Conservation (phyloP, 1,140 invertebrate genomes). For the Eueides isabella region DNA sequence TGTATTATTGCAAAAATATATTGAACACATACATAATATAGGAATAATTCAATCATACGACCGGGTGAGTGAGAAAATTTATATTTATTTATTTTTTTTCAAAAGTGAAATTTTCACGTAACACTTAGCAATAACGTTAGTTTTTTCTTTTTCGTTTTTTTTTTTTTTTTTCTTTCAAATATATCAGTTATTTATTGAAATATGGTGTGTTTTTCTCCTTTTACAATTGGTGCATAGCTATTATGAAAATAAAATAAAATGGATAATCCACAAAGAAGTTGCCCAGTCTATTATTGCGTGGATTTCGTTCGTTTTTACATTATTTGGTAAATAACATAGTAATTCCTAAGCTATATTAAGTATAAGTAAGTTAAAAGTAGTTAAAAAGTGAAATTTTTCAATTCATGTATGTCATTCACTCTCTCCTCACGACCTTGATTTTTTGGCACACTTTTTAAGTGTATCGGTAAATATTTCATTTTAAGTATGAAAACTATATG, state of each 20-base stretch:
- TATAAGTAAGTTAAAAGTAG: not conserved
- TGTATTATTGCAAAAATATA: conserved; percentile 13
- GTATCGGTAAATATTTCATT: conserved; percentile 7
- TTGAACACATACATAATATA: conserved; percentile 14
- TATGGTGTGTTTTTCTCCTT: not conserved
- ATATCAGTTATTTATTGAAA: not conserved
- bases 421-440: conserved; percentile 48
- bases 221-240: not conserved
- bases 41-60: conserved; percentile 34
- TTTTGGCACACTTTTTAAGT: conserved; percentile 42
- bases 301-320: not conserved
- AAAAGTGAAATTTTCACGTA: conserved; percentile 54
- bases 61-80: conserved; percentile 53
- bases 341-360: not conserved
- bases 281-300: conserved; percentile 5
- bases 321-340: not conserved
- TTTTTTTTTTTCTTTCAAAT: not conserved
- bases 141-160: not conserved
- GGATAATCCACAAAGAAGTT: not conserved
- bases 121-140: conserved; percentile 27
- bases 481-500: not conserved
- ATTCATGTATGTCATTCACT: conserved; percentile 39
- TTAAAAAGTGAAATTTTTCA: conserved; percentile 45
- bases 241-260: not conserved
- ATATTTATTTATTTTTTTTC: conserved; percentile 30